phyloP scores from a whole-genome alignment of 2,113 vertebrate species.

The Nothobranchius kuhntae region DNA sequence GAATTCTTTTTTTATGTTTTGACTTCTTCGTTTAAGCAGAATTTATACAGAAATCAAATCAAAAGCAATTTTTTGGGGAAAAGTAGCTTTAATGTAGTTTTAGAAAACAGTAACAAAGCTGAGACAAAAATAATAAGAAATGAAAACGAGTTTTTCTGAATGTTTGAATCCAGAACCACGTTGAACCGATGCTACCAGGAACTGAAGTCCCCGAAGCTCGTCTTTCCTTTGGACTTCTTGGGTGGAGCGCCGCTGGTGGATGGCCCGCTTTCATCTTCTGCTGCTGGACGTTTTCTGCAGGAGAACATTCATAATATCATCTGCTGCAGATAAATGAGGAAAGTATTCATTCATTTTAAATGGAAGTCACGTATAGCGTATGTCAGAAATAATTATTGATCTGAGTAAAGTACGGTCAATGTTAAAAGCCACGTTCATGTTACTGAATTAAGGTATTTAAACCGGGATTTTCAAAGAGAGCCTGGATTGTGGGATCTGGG shows the following conservation, averaged over 20 bases:
- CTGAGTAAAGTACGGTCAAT: too few species aligned
- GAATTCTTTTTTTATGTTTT: too few species aligned
- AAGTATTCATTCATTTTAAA: too few species aligned
- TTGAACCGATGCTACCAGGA: conserved; percentile 84
- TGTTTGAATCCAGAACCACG: background rate
- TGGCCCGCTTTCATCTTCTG: conserved; percentile 76
- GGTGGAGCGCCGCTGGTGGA: conserved; percentile 81
- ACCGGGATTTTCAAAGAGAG: too few species aligned
- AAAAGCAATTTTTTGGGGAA: background rate
- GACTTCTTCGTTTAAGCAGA: background rate
- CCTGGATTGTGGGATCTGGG: too few species aligned
- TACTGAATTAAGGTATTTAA: too few species aligned
- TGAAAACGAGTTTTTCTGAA: background rate
- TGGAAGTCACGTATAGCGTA: too few species aligned
- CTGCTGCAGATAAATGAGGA: background rate
- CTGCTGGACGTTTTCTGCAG: conserved; percentile 83
- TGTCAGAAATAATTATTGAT: too few species aligned
- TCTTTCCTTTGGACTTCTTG: conserved; percentile 86
- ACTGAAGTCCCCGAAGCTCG: conserved; percentile 91
- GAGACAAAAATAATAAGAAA: background rate
- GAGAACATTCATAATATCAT: background rate
- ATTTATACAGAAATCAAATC: background rate
- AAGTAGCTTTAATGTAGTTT: conserved; percentile 38
- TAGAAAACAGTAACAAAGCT: background rate
- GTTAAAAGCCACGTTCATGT: too few species aligned